Conservation (phyloP, 2,888 invertebrate genomes). For the Meiosimyza decipiens region DNA sequence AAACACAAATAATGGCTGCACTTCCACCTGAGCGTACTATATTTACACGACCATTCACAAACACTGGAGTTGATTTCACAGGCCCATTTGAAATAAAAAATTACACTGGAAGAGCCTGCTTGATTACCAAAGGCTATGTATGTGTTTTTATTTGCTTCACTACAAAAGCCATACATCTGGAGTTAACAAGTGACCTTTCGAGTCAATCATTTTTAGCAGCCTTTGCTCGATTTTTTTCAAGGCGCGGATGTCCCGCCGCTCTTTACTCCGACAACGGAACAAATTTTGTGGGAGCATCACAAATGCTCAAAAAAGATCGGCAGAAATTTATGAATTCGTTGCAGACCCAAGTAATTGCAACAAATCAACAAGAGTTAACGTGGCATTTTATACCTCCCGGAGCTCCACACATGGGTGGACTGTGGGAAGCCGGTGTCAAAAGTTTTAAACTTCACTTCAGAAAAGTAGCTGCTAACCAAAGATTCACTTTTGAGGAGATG, state of each 20-base stretch:
- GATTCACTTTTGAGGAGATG: conserved; percentile 28
- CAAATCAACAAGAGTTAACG: not conserved
- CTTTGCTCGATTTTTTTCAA: no score
- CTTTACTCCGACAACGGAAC: not conserved
- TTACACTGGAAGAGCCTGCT: not conserved
- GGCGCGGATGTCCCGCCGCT: no score
- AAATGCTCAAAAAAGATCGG: not conserved
- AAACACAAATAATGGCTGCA: not conserved
- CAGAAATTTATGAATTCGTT: not conserved
- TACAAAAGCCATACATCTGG: not conserved
- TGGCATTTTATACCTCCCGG: not conserved
- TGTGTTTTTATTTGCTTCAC: conserved; percentile 1
- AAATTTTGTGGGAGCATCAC: conserved; percentile 1
- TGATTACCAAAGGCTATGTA: not conserved
- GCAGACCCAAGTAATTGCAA: not conserved
- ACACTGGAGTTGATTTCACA: not conserved
- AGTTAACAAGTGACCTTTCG: no score
- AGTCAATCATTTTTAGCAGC: no score
- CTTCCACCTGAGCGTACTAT: no score
- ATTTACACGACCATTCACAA: not conserved
- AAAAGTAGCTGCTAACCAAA: not conserved
- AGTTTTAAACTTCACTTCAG: not conserved
- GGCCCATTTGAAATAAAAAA: not conserved
- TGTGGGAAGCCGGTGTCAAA: not conserved
- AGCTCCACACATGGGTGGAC: conserved; percentile 4